phyloP scores from a whole-genome alignment of 2,797 vertebrate genomes.

The Aldrovandia affinis region DNA sequence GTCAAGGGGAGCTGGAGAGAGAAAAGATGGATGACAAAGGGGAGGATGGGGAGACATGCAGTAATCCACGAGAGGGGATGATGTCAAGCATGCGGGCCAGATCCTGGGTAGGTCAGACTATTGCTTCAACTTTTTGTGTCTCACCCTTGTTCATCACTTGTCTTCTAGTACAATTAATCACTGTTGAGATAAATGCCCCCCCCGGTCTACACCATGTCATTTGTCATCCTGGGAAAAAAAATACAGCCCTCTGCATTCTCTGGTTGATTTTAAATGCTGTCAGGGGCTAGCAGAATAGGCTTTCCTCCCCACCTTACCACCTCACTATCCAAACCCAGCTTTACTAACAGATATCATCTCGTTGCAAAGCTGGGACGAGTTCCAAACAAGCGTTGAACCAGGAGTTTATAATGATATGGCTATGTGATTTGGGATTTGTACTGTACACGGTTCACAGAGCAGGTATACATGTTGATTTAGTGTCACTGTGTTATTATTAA shows the following conservation, averaged over 20 bases:
- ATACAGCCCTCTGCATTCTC: not conserved
- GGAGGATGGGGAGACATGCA: slow-evolving; percentile 1
- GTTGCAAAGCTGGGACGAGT: not conserved
- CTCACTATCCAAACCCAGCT: not conserved
- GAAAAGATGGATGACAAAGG: slow-evolving; percentile 14
- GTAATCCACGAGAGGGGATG: slow-evolving; percentile 15
- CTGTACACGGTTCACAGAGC: slow-evolving; percentile 5
- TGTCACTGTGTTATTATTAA: not conserved
- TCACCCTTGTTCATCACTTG: slow-evolving; percentile 6
- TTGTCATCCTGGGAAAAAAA: slow-evolving; percentile 6
- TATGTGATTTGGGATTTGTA: too few relatives aligned
- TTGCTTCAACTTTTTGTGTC: not conserved
- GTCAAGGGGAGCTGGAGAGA: not conserved
- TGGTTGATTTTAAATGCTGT: slow-evolving; percentile 3
- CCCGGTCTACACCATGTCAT: slow-evolving; percentile 14
- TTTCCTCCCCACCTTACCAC: slow-evolving; percentile 7
- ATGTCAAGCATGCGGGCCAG: not conserved
- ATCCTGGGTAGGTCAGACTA: slow-evolving; percentile 3
- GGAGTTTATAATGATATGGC: not conserved
- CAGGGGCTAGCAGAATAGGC: not conserved
- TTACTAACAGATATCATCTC: not conserved
- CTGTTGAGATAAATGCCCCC: slow-evolving; percentile 13
- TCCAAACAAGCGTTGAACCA: not conserved
- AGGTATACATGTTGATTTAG: not conserved
- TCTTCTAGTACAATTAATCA: slow-evolving; percentile 18